Evolutionary conservation across 1,140 invertebrate genomes (phyloP).

Genomic region (Ylistrum balloti): DNA sequence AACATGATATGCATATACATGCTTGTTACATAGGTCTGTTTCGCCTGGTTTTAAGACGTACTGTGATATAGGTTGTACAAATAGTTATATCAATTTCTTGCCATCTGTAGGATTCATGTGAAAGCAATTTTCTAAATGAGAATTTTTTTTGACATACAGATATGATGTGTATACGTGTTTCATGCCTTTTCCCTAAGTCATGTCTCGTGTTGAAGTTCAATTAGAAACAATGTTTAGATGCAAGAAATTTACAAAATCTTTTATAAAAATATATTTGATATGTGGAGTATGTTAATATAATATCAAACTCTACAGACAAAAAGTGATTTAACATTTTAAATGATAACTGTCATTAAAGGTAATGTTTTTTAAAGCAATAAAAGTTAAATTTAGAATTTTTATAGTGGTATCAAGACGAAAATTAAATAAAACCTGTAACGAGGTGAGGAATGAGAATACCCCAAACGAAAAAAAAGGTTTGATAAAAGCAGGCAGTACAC

Average conservation of each 20-base stretch:
- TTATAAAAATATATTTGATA: too few species aligned
- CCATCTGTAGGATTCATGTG: neutral
- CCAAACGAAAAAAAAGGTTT: neutral
- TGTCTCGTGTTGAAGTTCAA: neutral
- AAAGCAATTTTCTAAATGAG: neutral
- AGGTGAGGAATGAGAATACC: neutral
- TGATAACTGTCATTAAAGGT: too few species aligned
- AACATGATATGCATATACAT: neutral
- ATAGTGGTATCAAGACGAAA: neutral
- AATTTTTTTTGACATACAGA: neutral
- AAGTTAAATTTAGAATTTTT: neutral
- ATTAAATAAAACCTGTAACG: neutral
- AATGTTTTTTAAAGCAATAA: too few species aligned
- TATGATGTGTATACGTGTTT: too few species aligned
- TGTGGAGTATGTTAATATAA: too few species aligned
- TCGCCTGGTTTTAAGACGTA: neutral
- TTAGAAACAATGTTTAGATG: too few species aligned
- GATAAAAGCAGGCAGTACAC: neutral
- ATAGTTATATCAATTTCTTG: too few species aligned
- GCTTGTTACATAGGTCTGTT: neutral
- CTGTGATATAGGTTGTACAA: neutral
- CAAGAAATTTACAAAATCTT: too few species aligned
- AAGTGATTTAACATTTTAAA: too few species aligned
- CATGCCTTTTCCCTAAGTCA: neutral
- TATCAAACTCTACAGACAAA: too few species aligned